A percentile compares a stretch with the other conserved stretches of the same genome.
Conservation (phyloP, 2,113 vertebrate genomes). For the Cryptotis parvus region DNA sequence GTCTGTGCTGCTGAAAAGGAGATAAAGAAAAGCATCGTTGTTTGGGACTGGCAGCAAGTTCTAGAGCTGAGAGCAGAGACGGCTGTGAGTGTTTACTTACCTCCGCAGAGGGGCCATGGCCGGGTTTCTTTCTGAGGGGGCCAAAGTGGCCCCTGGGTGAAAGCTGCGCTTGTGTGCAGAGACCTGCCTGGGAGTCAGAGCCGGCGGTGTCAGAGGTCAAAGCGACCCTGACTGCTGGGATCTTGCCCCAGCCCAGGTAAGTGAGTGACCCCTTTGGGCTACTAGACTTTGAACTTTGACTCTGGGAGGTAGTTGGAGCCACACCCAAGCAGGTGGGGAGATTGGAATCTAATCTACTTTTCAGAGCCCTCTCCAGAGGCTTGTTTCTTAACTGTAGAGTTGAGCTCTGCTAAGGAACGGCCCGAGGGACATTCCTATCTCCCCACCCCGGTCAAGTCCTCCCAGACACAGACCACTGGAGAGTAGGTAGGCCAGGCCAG, state of each 20-base stretch:
- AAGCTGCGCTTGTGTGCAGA: no score
- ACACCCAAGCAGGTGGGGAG: not conserved
- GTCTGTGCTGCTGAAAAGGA: constrained; percentile 4
- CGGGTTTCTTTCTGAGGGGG: not conserved
- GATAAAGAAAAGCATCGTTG: not conserved
- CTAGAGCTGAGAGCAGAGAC: not conserved
- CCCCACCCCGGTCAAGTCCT: not conserved
- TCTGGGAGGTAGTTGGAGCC: not conserved
- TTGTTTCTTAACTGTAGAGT: constrained; percentile 33
- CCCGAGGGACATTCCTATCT: not conserved
- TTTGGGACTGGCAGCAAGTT: not conserved
- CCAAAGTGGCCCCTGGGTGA: no score
- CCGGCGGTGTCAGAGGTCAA: not conserved
- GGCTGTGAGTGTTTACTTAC: not conserved
- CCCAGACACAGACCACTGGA: not conserved
- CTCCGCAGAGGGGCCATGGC: no score
- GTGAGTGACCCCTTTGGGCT: not conserved
- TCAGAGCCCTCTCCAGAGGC: not conserved
- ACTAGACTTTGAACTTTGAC: constrained; percentile 26
- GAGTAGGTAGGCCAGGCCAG: no score
- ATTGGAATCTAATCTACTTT: constrained; percentile 43
- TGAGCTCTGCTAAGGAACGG: not conserved
- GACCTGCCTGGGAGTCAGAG: no score
- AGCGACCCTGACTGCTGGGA: not conserved
- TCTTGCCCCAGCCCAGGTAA: not conserved